These are phyloP conservation scores for Asobara japonica DNA, from an alignment of 1,140 invertebrate genomes.

Conservation along the genomic window DNA sequence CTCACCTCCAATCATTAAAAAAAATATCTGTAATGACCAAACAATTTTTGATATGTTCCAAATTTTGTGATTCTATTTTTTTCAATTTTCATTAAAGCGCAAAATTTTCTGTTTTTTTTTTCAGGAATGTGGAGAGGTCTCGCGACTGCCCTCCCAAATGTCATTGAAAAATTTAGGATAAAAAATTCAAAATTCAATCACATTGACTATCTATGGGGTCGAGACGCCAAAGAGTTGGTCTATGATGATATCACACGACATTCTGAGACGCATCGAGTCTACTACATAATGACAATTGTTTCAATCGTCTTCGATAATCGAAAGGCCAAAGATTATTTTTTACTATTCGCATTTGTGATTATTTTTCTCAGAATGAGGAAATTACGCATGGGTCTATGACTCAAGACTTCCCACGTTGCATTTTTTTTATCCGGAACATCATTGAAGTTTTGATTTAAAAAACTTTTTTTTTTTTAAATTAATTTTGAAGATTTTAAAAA, in stretches of 20 bases:
- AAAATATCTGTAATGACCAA: not conserved
- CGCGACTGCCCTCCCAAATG: conserved; percentile 67
- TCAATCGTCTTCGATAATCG: not conserved
- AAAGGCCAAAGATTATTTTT: not conserved
- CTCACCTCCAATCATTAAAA: not conserved
- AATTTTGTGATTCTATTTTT: not conserved
- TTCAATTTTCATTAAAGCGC: too few species aligned
- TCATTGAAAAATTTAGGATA: conserved; percentile 55
- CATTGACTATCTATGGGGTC: conserved; percentile 65
- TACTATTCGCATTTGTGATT: not conserved
- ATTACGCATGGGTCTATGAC: not conserved
- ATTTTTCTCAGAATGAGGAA: not conserved
- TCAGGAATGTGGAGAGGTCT: conserved; percentile 71
- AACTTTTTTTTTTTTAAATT: too few species aligned
- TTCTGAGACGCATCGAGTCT: conserved; percentile 37
- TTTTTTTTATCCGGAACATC: not conserved
- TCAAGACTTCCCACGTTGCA: not conserved
- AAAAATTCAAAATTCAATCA: conserved; percentile 64
- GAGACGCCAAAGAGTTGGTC: conserved; percentile 56
- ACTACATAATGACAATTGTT: not conserved
- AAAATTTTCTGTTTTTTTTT: conserved; percentile 19
- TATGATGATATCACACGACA: conserved; percentile 55
- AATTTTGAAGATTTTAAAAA: too few species aligned
- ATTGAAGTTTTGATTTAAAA: too few species aligned
- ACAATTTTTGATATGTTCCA: too few species aligned